Conservation (phyloP, 1,140 invertebrate genomes). For the Sitobion miscanthi region DNA sequence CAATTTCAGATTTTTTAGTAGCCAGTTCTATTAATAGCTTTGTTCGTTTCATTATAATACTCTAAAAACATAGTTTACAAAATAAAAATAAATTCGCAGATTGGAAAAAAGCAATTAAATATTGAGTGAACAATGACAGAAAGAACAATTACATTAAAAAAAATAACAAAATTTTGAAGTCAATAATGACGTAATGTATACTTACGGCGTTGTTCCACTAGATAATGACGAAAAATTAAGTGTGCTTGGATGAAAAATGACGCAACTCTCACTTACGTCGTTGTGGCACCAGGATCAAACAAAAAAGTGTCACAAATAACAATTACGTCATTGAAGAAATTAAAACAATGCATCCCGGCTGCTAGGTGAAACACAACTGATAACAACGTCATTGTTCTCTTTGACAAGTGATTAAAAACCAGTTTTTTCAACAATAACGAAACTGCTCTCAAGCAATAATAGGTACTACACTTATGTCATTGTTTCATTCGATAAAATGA, state of each 20-base stretch:
- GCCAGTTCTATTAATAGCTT: conserved; percentile 12
- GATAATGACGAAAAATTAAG: conserved; percentile 11
- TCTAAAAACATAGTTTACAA: conserved; percentile 15
- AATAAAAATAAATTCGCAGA: not conserved
- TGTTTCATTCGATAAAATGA: not conserved
- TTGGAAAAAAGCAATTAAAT: conserved; percentile 11
- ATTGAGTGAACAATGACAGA: conserved; percentile 28
- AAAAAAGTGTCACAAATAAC: not conserved
- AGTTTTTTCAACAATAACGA: conserved; percentile 2
- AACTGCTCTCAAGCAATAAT: conserved; percentile 15
- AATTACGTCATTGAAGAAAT: conserved; percentile 16
- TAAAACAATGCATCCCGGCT: not conserved
- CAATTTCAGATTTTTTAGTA: conserved; percentile 5
- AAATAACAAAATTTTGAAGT: not conserved
- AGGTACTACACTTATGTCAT: conserved; percentile 15
- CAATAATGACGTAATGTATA: not conserved
- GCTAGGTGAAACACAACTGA: conserved; percentile 7
- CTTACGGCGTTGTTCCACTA: conserved; percentile 23
- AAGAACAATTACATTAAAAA: conserved; percentile 18
- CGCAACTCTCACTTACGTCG: not conserved
- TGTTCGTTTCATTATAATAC: conserved; percentile 15
- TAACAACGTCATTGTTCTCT: conserved; percentile 6
- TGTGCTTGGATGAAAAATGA: not conserved
- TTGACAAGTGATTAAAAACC: conserved; percentile 5
- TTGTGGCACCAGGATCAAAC: not conserved